Base-by-base conservation (phyloP, 1,140 invertebrate genomes). In the Spodoptera litura region DNA sequence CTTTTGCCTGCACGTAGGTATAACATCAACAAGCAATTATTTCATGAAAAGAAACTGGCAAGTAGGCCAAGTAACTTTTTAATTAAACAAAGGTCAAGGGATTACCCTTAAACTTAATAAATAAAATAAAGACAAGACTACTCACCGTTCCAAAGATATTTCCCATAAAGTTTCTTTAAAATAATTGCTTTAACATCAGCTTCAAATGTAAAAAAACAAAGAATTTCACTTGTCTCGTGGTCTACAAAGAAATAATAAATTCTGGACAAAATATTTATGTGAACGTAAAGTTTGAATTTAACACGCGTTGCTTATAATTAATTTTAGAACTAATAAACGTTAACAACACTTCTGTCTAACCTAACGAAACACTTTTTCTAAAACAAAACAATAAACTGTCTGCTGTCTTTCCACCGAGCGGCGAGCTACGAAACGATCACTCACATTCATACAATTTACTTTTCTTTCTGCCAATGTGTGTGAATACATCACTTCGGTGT, bases 91-190 rank as follows among this genome's bases (percentile, higher is more conserved):
- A 72, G 68, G 52, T 61, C 61, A 68, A 68, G 70, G 53, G 11
- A 56, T 35, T 51, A 27, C 27, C 44, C 68, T 71, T 38, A 56
- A 8, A 56, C 13, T 11, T 12, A 73, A 12, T 31, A 0, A 44
- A 13, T 51, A n/a, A 49, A 49, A 59, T 68, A 38, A 80, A 56
- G 75, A 62, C 53, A 44, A 44, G 5, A 44, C 5, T 44, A 86
- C 85, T 87, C 62, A 87, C 85, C 78, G 82, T 83, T 83, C 76
- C 80, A 78, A 79, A 84, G 77, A 78, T 85, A 78, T 79, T 84
- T 84, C 72, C 85, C 85, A 87, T 87, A 87, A 74, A 87, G 82
- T 78, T 13, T 73, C 72, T 56, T 62, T 75, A 62, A 53, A 68
- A 38, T 58, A 64, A n/a, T 56, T 55, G 62, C 68, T 53, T 35